Evolutionary conservation across 64 coral and sea anemone genomes (phyloP).

Genomic region (Montipora efflorescens): DNA sequence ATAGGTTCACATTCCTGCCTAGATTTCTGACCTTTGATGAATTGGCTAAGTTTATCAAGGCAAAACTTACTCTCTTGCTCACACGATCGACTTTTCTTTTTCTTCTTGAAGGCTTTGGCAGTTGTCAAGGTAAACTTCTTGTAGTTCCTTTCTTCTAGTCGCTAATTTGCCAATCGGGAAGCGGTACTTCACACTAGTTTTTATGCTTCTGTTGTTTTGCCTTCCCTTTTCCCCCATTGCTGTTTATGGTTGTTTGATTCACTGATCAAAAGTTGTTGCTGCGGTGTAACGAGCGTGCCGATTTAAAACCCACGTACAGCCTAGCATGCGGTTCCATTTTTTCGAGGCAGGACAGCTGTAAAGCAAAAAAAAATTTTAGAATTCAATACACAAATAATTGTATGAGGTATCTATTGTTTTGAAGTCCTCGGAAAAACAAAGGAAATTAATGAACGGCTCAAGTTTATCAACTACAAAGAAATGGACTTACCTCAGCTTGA

Average conservation of each 20-base stretch:
- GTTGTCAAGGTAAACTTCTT: slow-evolving; percentile 60
- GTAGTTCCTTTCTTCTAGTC: slow-evolving; percentile 56
- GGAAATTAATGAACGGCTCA: slow-evolving; percentile 32
- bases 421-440: slow-evolving; percentile 33
- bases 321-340: neutral
- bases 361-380: slow-evolving; percentile 30
- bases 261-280: too few relatives aligned
- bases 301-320: too few relatives aligned
- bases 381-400: slow-evolving; percentile 53
- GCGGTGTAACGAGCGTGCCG: too few relatives aligned
- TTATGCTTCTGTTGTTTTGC: slow-evolving; percentile 54
- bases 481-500: slow-evolving; percentile 10
- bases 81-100: slow-evolving; percentile 57
- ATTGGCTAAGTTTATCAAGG: slow-evolving; percentile 16
- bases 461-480: slow-evolving; percentile 17
- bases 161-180: slow-evolving; percentile 59
- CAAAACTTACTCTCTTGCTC: slow-evolving; percentile 51
- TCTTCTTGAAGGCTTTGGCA: slow-evolving; percentile 56
- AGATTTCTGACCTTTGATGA: slow-evolving; percentile 47
- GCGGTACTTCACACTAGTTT: slow-evolving; percentile 46
- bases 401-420: slow-evolving; percentile 59
- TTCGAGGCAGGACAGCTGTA: slow-evolving; percentile 5
- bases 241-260: slow-evolving; percentile 6
- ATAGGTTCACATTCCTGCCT: slow-evolving; percentile 65
- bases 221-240: slow-evolving; percentile 52